These are phyloP conservation scores for Sebastiscus albofasciatus DNA, from an alignment of 2,797 vertebrate species.

Conservation along the genomic window DNA sequence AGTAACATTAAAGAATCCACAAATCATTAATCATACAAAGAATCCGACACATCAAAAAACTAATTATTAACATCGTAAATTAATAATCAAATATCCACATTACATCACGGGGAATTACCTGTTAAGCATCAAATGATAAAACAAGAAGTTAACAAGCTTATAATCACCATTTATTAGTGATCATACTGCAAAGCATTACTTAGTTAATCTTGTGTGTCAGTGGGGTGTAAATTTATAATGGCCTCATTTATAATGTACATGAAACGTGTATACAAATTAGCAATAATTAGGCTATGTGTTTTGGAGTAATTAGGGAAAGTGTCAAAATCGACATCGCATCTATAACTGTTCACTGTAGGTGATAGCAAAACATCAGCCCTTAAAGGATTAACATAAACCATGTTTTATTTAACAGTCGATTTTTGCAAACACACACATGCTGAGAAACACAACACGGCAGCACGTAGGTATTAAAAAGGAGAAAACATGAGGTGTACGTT, in stretches of 20 bases:
- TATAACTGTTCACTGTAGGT: neutral
- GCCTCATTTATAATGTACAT: conserved; percentile 1
- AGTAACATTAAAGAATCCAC: neutral
- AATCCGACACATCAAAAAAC: neutral
- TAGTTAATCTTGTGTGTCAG: neutral
- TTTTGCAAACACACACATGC: neutral
- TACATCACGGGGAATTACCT: neutral
- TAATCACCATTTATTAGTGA: neutral
- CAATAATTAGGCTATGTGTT: neutral
- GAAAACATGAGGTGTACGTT: conserved; percentile 31
- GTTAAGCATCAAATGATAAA: neutral
- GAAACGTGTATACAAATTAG: neutral
- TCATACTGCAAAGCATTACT: neutral
- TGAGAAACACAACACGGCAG: conserved; percentile 14
- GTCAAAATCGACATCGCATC: neutral
- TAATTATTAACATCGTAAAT: neutral
- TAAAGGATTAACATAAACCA: conserved; percentile 2
- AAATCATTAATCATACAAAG: neutral
- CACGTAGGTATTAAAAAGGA: conserved; percentile 2
- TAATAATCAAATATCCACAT: neutral
- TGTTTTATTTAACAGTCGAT: conserved; percentile 1
- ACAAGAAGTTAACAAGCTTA: neutral
- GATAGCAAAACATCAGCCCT: conserved; percentile 4
- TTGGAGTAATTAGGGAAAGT: neutral
- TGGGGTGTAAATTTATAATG: neutral